phyloP scores from a whole-genome alignment of 2,797 vertebrate species.

The Anguilla megastoma region DNA sequence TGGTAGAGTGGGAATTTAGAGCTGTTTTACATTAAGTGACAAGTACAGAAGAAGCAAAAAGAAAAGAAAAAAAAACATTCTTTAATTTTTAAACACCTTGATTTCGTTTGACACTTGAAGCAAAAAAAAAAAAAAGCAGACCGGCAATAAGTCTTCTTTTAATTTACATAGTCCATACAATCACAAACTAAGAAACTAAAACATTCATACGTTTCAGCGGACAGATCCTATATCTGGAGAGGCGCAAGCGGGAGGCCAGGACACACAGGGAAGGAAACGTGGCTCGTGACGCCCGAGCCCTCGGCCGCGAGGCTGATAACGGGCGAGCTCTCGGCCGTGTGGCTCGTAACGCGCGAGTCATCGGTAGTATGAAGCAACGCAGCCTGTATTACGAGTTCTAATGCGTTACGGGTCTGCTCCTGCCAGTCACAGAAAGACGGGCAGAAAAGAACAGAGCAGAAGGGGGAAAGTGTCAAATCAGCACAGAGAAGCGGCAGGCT shows the following conservation, averaged over 20 bases:
- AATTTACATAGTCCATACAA: slow-evolving; percentile 27
- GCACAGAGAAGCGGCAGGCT: slow-evolving; percentile 26
- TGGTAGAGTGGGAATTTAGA: background rate
- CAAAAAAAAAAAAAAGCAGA: background rate
- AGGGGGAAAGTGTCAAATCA: background rate
- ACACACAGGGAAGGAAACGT: background rate
- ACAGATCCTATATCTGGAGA: background rate
- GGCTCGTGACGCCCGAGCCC: background rate
- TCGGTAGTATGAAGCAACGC: background rate
- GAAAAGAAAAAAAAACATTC: no score
- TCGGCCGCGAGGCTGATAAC: no score
- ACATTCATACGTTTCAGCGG: background rate
- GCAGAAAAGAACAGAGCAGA: slow-evolving; percentile 6
- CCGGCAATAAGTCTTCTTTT: background rate
- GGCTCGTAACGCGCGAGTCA: background rate
- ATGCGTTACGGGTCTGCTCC: background rate
- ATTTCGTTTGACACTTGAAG: background rate
- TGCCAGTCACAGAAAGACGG: slow-evolving; percentile 1
- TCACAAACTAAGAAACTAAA: slow-evolving; percentile 45
- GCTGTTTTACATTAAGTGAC: background rate
- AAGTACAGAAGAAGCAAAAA: background rate
- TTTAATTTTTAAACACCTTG: background rate
- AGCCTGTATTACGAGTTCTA: background rate
- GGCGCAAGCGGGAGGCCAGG: background rate
- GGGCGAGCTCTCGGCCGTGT: no score